Base-by-base conservation (phyloP, 2,113 vertebrate genomes). In the Alethe castanea region DNA sequence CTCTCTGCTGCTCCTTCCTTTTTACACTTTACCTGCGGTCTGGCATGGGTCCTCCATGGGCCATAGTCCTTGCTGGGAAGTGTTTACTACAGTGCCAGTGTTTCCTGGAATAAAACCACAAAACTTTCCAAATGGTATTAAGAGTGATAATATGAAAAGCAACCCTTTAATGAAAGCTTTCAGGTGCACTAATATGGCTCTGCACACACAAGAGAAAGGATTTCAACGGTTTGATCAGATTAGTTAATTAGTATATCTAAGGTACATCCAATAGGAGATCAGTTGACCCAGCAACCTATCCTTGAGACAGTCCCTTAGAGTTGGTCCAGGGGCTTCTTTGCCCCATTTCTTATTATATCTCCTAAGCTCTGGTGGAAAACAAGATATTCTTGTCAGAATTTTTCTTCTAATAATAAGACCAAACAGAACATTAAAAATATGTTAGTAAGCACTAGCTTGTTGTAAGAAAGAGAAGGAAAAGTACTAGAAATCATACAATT, bases 171-270 rank as follows among this genome's bases (percentile, higher is more conserved):
- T 52, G 15, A 42, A 82, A 52, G 25, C 7, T 42, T 61, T 42
- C 36, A 35, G 24, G 15, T 35, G 25, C 31, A 35, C 9, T 44
- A 35, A 60, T 82, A 29, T 44, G 19, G 15, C 19, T 82, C 8
- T 31, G 8, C 0, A 0, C 12, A 35, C 26, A 19, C 24, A 35
- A 1, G 1, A 22, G 7, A 36, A 72, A 83, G 11, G 11, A 72
- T 62, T 53, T 36, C 38, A 53, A 17, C 36, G 45, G 8, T 53
- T 62, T 53, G 20, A 53, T 53, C 14, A 26, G 22, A 4, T 53
- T 83, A 20, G 31, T 52, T 24, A 42, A 10, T 42, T 35, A 52
- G 15, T 29, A 14, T 36, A 19, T 23, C 19, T 35, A 54, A 64
- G 36, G 24, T 35, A 29, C 7, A 53, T n/a, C 24, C 25, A 29